These are phyloP conservation scores for Scolopax bukidnonensis DNA, from an alignment of 2,797 vertebrate genomes.

Conservation along the genomic window DNA sequence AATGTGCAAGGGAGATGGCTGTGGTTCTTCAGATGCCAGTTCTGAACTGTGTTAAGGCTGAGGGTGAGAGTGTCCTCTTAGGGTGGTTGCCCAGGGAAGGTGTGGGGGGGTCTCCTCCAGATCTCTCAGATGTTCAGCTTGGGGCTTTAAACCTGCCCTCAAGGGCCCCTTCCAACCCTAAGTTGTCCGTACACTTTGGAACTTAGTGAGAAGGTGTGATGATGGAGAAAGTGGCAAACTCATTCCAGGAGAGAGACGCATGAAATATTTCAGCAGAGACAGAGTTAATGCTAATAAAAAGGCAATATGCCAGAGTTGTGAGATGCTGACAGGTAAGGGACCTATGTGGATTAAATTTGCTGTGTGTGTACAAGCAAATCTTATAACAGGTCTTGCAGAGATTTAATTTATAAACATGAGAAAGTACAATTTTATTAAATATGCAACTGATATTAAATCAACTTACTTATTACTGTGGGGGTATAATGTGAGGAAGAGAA, in stretches of 20 bases:
- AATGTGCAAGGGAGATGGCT: background rate
- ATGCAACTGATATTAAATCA: background rate
- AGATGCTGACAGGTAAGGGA: background rate
- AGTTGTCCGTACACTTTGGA: rapidly evolving
- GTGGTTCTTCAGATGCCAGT: background rate
- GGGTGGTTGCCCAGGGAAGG: background rate
- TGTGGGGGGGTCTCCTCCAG: background rate
- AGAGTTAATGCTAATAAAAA: background rate
- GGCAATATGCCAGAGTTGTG: background rate
- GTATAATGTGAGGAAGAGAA: background rate
- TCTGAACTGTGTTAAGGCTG: background rate
- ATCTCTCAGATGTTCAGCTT: background rate
- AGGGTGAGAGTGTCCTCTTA: background rate
- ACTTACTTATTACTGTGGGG: background rate
- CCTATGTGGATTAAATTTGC: background rate
- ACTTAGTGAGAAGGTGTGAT: background rate
- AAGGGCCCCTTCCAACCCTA: background rate
- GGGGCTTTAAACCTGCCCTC: background rate
- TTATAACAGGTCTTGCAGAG: background rate
- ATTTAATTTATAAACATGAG: slow-evolving; percentile 42
- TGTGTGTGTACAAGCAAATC: background rate
- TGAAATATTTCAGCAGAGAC: background rate
- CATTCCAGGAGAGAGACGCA: background rate
- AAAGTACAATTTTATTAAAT: slow-evolving; percentile 24
- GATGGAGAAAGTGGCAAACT: background rate